Evolutionary conservation across 2,888 invertebrate genomes (phyloP), one percentile per base, ranked within the genome.

Genomic region (Ceraclea dissimilis): DNA sequence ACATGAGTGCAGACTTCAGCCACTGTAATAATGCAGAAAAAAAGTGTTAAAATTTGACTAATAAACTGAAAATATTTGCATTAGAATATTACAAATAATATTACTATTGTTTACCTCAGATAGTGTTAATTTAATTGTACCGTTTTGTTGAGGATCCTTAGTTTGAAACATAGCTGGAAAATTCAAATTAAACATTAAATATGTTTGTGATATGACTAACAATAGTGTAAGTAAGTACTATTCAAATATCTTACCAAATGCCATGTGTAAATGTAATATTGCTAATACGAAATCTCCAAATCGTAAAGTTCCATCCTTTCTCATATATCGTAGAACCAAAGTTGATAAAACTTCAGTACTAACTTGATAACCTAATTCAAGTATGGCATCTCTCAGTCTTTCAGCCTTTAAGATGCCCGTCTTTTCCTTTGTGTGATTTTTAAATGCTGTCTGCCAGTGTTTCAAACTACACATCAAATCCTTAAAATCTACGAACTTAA

Each of bases 211-310:
- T 16, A 44, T n/a, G 10, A n/a, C n/a, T n/a, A n/a, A n/a, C n/a
- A n/a, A n/a, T n/a, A n/a, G n/a, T n/a, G n/a, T 47, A 19, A 31
- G 31, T 6, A 31, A 46, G 20, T 43, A 43, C 5, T 43, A 44
- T 19, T 19, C 6, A 8, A 46, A 46, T 34, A 4, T 73, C 82
- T 83, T 78, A 90, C 93, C 87, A 70, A 94, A 94, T 17, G 93
- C 90, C 52, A 92, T 85, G 63, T 90, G 91, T 59, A 94, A 77
- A 69, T 93, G 92, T 65, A 94, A 77, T 65, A 94, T 89, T 46
- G 92, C 89, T 1, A 90, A 90, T 2, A 93, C 93, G 69, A 93
- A 94, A 71, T 94, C 94, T 10, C 93, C 93, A 67, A 94, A 90
- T 63, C 94, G 78, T 47, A 94, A 77, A 55, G 93, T 93, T 39